phyloP scores from a whole-genome alignment of 1,140 invertebrate genomes.

The Drosophila repleta region DNA sequence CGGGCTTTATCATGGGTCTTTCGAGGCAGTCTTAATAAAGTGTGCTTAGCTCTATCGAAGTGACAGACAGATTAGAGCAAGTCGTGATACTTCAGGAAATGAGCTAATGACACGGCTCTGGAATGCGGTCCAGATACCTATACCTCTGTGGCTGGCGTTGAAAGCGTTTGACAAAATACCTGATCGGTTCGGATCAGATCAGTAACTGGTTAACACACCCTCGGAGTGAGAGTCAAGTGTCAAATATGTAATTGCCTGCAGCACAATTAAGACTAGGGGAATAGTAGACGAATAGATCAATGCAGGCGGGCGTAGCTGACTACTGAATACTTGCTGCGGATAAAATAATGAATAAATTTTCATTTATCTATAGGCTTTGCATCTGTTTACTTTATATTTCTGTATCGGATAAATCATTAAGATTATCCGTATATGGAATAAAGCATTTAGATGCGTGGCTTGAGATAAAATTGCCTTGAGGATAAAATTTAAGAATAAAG shows the following conservation, averaged over 20 bases:
- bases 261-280: constrained; percentile 29
- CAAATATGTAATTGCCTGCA: constrained; percentile 35
- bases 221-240: constrained; percentile 38
- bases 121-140: constrained; percentile 38
- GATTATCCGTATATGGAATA: too few relatives aligned
- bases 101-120: constrained; percentile 8
- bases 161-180: constrained; percentile 43
- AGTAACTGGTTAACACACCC: constrained; percentile 33
- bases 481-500: too few relatives aligned
- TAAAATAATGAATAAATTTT: too few relatives aligned
- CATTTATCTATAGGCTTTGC: too few relatives aligned
- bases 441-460: too few relatives aligned
- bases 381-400: too few relatives aligned
- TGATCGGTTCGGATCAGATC: neutral
- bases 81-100: constrained; percentile 17
- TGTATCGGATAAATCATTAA: too few relatives aligned
- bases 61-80: neutral
- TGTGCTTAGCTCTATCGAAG: neutral
- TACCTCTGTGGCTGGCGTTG: neutral
- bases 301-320: neutral
- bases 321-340: neutral
- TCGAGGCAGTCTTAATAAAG: constrained; percentile 6
- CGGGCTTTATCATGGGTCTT: neutral
- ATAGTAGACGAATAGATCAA: neutral
- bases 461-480: too few relatives aligned